Conservation (phyloP, 2,888 invertebrate species). For the Polyommatus iphigenia region DNA sequence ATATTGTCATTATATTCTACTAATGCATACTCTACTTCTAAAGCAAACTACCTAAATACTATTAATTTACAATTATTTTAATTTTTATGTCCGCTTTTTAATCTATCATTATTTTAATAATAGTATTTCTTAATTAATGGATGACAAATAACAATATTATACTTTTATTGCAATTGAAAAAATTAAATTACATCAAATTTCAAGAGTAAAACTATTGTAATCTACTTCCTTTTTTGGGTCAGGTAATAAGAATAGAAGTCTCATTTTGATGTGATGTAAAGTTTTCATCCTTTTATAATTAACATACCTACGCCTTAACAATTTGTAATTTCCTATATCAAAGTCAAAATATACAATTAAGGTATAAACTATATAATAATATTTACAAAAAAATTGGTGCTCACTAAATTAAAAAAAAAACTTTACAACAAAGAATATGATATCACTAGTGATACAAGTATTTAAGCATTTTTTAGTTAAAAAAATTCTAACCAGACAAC, state of each 20-base stretch:
- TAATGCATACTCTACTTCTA: neutral
- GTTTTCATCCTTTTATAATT: neutral
- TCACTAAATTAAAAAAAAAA: neutral
- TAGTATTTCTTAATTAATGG: neutral
- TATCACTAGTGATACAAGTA: neutral
- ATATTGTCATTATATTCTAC: conserved; percentile 36
- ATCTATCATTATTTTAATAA: neutral
- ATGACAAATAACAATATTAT: neutral
- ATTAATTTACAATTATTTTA: conserved; percentile 24
- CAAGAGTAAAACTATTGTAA: too few relatives aligned
- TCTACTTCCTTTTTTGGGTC: neutral
- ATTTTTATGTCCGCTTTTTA: neutral
- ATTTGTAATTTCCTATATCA: neutral
- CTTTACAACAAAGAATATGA: neutral
- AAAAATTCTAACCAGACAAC: neutral
- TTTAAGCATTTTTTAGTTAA: neutral
- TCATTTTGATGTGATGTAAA: neutral
- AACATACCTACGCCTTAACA: neutral
- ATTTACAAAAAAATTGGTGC: neutral
- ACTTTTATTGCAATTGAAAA: neutral
- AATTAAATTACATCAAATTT: too few relatives aligned
- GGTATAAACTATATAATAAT: neutral
- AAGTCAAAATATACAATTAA: conserved; percentile 10
- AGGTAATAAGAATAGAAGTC: too few relatives aligned
- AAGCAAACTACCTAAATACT: conserved; percentile 12